phyloP scores from a whole-genome alignment of 2,888 invertebrate genomes.

The Cenopis cana region DNA sequence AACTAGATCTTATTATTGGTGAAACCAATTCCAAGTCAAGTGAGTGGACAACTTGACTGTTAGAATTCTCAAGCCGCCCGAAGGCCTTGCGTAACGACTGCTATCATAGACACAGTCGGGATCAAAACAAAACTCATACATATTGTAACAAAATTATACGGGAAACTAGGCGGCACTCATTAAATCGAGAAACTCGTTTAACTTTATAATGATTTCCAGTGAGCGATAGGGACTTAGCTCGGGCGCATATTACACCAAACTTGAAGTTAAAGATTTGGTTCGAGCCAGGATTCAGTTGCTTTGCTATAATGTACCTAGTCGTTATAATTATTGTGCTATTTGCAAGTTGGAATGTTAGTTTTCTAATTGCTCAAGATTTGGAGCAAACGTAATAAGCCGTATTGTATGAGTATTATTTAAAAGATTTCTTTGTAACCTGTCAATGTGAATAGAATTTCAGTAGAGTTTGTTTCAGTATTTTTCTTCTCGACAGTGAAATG shows the following conservation, averaged over 20 bases:
- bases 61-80: no score
- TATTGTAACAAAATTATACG: conserved; percentile 36
- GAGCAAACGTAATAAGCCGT: neutral
- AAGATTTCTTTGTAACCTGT: no score
- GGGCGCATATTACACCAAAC: conserved; percentile 45
- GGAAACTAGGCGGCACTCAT: conserved; percentile 48
- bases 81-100: no score
- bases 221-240: conserved; percentile 53
- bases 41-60: no score
- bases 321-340: conserved; percentile 14
- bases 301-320: neutral
- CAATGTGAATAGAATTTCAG: no score
- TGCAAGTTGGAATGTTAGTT: neutral
- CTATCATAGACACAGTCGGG: no score
- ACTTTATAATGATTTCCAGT: conserved; percentile 62
- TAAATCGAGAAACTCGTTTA: conserved; percentile 59
- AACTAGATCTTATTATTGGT: no score
- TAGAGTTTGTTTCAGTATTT: no score
- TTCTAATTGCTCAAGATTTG: neutral
- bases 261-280: conserved; percentile 21
- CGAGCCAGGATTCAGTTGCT: conserved; percentile 5
- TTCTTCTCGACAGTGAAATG: no score
- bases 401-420: no score
- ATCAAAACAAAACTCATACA: no score
- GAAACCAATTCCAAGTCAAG: no score